These are phyloP conservation scores for Apaloderma vittatum DNA, from an alignment of 2,113 vertebrate genomes.

Conservation along the genomic window DNA sequence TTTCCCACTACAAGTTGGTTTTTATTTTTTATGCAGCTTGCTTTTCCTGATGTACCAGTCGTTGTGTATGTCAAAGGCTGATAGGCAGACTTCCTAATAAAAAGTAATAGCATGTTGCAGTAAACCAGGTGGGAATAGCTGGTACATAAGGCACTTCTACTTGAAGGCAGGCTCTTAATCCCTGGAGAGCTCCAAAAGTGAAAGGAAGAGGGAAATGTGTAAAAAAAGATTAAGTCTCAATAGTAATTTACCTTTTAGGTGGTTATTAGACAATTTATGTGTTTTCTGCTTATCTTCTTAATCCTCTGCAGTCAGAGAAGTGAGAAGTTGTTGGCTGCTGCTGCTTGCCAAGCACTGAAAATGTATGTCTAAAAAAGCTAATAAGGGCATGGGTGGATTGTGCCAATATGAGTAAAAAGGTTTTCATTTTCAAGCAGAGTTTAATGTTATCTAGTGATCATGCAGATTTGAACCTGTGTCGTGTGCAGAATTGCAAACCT, in stretches of 20 bases:
- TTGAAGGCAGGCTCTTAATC: not conserved
- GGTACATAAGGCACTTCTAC: not conserved
- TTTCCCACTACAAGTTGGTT: not conserved
- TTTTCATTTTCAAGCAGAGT: not conserved
- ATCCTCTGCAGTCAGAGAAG: not conserved
- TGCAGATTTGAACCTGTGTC: not conserved
- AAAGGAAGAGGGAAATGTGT: not conserved
- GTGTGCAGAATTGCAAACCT: not conserved
- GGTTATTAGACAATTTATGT: not conserved
- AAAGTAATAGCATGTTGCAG: not conserved
- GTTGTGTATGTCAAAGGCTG: not conserved
- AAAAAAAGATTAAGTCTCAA: conserved; percentile 20
- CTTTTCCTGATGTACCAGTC: not conserved
- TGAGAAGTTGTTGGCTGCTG: not conserved
- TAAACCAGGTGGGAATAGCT: not conserved
- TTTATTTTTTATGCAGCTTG: not conserved
- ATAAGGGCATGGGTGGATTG: not conserved
- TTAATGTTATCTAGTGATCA: not conserved
- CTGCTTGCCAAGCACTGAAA: not conserved
- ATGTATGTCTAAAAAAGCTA: not conserved
- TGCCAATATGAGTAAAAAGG: not conserved
- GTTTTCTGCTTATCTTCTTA: not conserved
- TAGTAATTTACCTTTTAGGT: conserved; percentile 10
- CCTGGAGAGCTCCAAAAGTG: not conserved
- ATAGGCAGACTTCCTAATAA: not conserved